phyloP scores from a whole-genome alignment of 1,140 invertebrate species.

The Lineus longissimus region DNA sequence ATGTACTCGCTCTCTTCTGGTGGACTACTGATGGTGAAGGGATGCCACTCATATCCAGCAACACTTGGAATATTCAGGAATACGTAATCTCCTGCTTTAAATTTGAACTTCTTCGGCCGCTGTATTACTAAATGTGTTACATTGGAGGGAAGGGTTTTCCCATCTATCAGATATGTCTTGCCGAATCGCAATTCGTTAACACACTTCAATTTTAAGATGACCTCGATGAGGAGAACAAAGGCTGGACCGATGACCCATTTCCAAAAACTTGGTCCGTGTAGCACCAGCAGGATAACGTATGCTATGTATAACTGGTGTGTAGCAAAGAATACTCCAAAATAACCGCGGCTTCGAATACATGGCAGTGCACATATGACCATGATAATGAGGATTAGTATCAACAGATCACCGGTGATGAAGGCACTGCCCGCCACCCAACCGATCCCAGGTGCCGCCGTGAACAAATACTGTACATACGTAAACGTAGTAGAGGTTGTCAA shows the following conservation, averaged over 20 bases:
- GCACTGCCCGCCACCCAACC: constrained; percentile 65
- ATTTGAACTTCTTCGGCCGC: constrained; percentile 79
- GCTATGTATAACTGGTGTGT: constrained; percentile 86
- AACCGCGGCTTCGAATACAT: constrained; percentile 81
- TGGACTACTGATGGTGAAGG: constrained; percentile 92
- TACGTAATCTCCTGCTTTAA: constrained; percentile 89
- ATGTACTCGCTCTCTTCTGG: constrained; percentile 82
- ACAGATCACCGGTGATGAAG: constrained; percentile 76
- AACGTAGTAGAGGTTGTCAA: constrained; percentile 21
- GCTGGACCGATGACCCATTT: constrained; percentile 89
- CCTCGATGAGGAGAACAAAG: too few relatives aligned
- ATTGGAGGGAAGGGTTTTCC: constrained; percentile 19
- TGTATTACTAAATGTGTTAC: constrained; percentile 66
- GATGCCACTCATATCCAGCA: constrained; percentile 94
- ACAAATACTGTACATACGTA: constrained; percentile 71
- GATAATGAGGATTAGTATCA: constrained; percentile 69
- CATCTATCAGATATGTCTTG: too few relatives aligned
- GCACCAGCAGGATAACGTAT: constrained; percentile 79
- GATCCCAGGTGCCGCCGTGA: constrained; percentile 69
- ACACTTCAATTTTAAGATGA: too few relatives aligned
- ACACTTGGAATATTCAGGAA: constrained; percentile 91
- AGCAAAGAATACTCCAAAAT: constrained; percentile 96
- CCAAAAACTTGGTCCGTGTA: constrained; percentile 92
- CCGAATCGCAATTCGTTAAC: too few relatives aligned
- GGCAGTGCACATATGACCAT: constrained; percentile 84